Evolutionary conservation across 2,888 invertebrate species (phyloP).

Genomic region (Ennomos fuscantarius): DNA sequence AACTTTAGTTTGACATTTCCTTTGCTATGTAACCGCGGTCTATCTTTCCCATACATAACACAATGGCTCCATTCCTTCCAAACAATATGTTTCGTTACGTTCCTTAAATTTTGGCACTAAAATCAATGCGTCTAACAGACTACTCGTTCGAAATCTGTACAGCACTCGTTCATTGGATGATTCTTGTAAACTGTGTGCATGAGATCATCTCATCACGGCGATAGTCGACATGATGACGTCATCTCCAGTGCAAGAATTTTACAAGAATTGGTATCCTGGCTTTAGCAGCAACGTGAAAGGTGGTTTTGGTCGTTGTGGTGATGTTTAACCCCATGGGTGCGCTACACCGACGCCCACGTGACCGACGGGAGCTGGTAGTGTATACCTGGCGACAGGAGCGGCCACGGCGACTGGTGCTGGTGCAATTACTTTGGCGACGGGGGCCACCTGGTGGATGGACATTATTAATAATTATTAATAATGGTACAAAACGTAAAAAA

Average conservation of each 20-base stretch:
- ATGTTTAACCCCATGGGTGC: constrained; percentile 72
- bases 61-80: constrained; percentile 20
- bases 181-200: too few species aligned
- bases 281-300: constrained; percentile 48
- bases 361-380: constrained; percentile 43
- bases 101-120: constrained; percentile 21
- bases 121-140: constrained; percentile 7
- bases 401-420: constrained; percentile 69
- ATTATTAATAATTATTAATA: background rate
- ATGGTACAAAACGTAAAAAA: background rate
- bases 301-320: constrained; percentile 29
- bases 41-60: constrained; percentile 34
- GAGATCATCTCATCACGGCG: too few species aligned
- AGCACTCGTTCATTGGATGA: constrained; percentile 24
- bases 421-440: constrained; percentile 48
- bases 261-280: background rate
- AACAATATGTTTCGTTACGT: constrained; percentile 10
- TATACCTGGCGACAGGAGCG: constrained; percentile 63
- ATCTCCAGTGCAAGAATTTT: too few species aligned
- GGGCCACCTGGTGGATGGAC: constrained; percentile 15
- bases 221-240: too few species aligned
- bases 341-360: constrained; percentile 56
- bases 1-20: constrained; percentile 18
- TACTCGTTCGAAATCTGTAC: constrained; percentile 26
- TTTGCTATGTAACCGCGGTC: constrained; percentile 51